Percentiles rank a stretch among this genome's conserved stretches.
These are phyloP conservation scores for Salarias fasciatus DNA, from an alignment of 2,797 vertebrate genomes.

Conservation along the genomic window DNA sequence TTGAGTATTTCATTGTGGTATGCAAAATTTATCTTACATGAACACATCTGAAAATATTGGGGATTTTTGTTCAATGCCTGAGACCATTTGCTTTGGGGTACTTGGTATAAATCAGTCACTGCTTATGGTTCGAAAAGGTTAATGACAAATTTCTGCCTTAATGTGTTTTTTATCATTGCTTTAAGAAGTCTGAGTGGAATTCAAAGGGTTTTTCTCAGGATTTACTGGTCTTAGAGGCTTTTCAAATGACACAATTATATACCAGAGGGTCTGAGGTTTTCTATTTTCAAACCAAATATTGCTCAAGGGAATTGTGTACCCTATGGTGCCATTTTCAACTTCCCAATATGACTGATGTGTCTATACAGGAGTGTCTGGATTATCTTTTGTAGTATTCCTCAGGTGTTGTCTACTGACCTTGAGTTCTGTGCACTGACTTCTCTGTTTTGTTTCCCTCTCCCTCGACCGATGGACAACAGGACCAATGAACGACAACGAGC, in stretches of 20 bases:
- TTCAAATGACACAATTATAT: constrained; percentile 72
- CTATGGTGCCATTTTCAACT: constrained; percentile 74
- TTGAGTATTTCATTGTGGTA: constrained; percentile 72
- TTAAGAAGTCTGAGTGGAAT: constrained; percentile 63
- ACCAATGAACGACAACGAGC: constrained; percentile 92
- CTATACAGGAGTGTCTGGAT: constrained; percentile 67
- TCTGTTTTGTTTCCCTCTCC: constrained; percentile 41
- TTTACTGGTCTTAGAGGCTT: constrained; percentile 78
- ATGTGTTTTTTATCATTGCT: constrained; percentile 57
- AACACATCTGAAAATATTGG: constrained; percentile 65
- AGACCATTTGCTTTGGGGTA: constrained; percentile 75
- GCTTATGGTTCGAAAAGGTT: constrained; percentile 72
- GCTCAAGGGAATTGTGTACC: constrained; percentile 75
- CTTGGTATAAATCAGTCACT: constrained; percentile 73
- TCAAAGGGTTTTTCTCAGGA: constrained; percentile 57
- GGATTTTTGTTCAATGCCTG: constrained; percentile 65
- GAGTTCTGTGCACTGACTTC: constrained; percentile 59
- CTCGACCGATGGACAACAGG: constrained; percentile 82
- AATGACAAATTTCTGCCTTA: constrained; percentile 64
- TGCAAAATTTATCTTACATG: constrained; percentile 58
- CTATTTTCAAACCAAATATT: constrained; percentile 66
- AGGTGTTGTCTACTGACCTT: constrained; percentile 42
- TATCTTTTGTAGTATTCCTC: constrained; percentile 66
- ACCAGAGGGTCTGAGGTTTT: constrained; percentile 74
- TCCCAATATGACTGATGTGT: constrained; percentile 65